A percentile compares a stretch with the other conserved stretches of the same genome.
Evolutionary conservation across 2,113 vertebrate genomes (phyloP).

Genomic region (Phasianus colchicus): DNA sequence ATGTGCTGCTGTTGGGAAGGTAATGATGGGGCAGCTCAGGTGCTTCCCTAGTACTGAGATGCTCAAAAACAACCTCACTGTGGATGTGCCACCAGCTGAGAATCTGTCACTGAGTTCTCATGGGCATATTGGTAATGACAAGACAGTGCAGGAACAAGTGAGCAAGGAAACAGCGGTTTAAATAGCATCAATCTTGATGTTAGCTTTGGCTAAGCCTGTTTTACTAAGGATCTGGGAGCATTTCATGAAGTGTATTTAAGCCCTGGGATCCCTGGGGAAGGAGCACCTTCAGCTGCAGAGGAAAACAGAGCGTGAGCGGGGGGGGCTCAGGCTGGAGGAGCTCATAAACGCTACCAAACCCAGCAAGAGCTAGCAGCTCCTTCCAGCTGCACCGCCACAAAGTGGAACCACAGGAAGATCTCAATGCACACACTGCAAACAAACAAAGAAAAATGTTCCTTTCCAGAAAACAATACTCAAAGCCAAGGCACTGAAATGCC

Average conservation of each 20-base stretch:
- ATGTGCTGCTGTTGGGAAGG: rapidly evolving
- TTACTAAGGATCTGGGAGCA: background rate
- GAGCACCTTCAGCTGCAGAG: background rate
- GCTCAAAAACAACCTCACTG: background rate
- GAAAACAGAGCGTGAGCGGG: background rate
- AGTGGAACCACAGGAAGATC: background rate
- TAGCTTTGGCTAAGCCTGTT: slow-evolving; percentile 26
- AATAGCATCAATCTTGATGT: background rate
- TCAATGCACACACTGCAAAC: rapidly evolving
- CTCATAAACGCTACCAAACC: background rate
- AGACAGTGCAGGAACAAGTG: background rate
- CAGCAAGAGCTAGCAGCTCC: background rate
- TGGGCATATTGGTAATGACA: background rate
- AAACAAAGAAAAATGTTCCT: background rate
- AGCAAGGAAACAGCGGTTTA: background rate
- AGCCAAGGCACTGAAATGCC: background rate
- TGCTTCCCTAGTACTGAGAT: background rate
- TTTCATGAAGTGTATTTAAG: background rate
- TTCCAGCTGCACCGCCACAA: background rate
- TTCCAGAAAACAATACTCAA: background rate
- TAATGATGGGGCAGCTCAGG: background rate
- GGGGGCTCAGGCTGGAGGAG: background rate
- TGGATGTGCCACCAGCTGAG: background rate
- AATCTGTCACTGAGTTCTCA: background rate
- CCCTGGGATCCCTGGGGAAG: background rate